These are phyloP conservation scores for Cancer borealis DNA, from an alignment of 2,888 invertebrate genomes.

Conservation along the genomic window DNA sequence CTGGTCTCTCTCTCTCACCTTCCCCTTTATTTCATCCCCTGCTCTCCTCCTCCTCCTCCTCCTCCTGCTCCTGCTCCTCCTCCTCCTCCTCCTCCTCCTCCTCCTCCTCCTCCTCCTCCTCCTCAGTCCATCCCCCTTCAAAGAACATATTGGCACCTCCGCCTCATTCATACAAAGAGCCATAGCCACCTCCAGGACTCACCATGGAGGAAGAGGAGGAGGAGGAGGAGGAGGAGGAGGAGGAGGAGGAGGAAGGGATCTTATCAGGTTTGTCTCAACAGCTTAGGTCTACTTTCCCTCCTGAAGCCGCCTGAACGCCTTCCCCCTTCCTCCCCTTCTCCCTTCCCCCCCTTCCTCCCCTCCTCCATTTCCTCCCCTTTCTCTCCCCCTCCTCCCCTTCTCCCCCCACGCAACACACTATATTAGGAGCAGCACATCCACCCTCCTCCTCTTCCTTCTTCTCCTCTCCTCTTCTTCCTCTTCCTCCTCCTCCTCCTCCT, in stretches of 20 bases:
- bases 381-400: too few species aligned
- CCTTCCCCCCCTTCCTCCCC: too few species aligned
- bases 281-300: background rate
- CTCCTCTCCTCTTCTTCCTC: background rate
- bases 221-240: background rate
- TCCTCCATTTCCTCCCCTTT: background rate
- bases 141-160: constrained; percentile 13
- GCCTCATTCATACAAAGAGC: background rate
- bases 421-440: background rate
- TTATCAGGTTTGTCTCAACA: background rate
- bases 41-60: background rate
- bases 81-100: background rate
- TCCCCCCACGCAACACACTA: too few species aligned
- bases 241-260: background rate
- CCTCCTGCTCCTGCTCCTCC: background rate
- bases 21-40: background rate
- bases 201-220: background rate
- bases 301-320: background rate
- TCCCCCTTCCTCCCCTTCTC: too few species aligned
- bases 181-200: background rate
- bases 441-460: background rate
- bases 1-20: background rate
- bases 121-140: background rate
- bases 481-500: background rate
- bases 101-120: background rate